A percentile compares a stretch with the other conserved stretches of the same genome.
Evolutionary conservation across 2,888 invertebrate species (phyloP).

Genomic region (Orthosia gracilis): DNA sequence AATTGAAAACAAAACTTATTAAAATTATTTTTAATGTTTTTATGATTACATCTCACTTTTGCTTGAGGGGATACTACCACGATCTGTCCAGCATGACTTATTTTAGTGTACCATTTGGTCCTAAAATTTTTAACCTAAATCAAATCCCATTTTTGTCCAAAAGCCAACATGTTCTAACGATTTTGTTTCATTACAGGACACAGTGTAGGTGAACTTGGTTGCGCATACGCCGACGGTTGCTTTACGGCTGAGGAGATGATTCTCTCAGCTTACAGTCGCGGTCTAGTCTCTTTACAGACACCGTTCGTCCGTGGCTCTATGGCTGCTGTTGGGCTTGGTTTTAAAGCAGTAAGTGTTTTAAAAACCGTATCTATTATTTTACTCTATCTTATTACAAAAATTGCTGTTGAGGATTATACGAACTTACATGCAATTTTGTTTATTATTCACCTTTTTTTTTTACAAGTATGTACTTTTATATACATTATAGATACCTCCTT

Average conservation of each 20-base stretch:
- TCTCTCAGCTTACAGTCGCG: slow-evolving; percentile 93
- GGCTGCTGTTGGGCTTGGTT: slow-evolving; percentile 95
- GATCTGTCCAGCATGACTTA: too few relatives aligned
- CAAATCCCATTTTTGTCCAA: not conserved
- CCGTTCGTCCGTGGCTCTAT: slow-evolving; percentile 93
- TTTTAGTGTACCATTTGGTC: too few relatives aligned
- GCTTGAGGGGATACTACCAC: too few relatives aligned
- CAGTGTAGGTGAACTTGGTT: slow-evolving; percentile 96
- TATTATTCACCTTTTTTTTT: not conserved
- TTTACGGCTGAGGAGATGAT: slow-evolving; percentile 96
- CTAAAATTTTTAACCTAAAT: too few relatives aligned
- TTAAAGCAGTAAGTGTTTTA: slow-evolving; percentile 78
- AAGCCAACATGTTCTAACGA: not conserved
- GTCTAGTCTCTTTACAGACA: slow-evolving; percentile 93
- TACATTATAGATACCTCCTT: too few relatives aligned
- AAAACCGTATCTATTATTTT: fast-evolving
- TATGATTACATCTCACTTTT: too few relatives aligned
- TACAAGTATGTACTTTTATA: too few relatives aligned
- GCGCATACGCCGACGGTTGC: slow-evolving; percentile 89
- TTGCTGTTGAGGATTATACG: too few relatives aligned
- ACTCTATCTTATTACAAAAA: too few relatives aligned
- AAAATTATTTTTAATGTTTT: too few relatives aligned
- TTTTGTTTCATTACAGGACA: slow-evolving; percentile 68
- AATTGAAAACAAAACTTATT: too few relatives aligned
- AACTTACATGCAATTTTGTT: not conserved